Evolutionary conservation across 2,797 vertebrate genomes (phyloP).

Genomic region (Thripadectes ignobilis): DNA sequence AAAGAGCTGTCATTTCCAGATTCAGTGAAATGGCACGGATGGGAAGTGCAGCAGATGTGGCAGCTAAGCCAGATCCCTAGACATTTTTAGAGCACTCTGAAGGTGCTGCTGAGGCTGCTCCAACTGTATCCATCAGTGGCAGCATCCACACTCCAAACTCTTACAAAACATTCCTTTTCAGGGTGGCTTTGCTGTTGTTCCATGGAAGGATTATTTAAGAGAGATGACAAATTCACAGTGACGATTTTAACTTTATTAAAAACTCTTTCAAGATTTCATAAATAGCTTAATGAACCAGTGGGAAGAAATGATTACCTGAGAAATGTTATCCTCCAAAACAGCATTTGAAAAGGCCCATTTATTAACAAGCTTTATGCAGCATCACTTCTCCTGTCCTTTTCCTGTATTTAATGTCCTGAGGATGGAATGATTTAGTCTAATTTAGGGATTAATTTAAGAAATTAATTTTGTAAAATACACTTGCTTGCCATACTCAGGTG

Average conservation of each 20-base stretch:
- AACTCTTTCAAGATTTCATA: neutral
- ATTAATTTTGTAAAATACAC: neutral
- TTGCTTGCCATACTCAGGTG: neutral
- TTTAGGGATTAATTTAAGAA: neutral
- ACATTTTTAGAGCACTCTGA: neutral
- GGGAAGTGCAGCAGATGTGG: neutral
- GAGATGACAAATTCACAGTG: neutral
- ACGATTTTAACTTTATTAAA: neutral
- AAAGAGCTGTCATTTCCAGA: neutral
- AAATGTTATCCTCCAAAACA: neutral
- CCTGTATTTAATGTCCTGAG: neutral
- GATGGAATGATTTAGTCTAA: neutral
- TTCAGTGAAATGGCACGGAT: neutral
- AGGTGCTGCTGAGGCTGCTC: rapidly evolving
- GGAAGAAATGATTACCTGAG: neutral
- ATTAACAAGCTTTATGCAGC: neutral
- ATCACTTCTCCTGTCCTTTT: neutral
- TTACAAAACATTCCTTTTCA: neutral
- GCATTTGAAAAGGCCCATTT: constrained; percentile 10
- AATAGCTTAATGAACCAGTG: neutral
- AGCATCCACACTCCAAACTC: neutral
- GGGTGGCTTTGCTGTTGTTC: neutral
- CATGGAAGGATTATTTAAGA: neutral
- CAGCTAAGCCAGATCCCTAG: neutral
- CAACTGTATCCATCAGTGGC: neutral